These are phyloP conservation scores for Mechanitis mazaeus DNA, from an alignment of 2,888 invertebrate genomes.

Conservation along the genomic window DNA sequence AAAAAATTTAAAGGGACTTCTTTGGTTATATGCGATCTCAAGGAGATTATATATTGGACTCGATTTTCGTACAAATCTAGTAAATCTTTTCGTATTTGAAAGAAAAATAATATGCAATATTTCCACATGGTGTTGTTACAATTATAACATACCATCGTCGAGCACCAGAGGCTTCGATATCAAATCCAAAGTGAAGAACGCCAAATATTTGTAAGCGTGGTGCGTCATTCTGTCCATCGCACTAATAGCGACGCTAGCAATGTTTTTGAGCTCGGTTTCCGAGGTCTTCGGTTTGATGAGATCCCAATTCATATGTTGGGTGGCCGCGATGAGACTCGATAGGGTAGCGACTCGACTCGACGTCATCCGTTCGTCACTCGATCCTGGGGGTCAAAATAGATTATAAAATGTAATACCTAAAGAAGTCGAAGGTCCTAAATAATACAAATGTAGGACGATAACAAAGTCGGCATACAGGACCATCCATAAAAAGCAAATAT, in stretches of 20 bases:
- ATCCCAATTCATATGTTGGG: conserved; percentile 9
- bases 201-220: conserved; percentile 39
- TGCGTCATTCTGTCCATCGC: conserved; percentile 31
- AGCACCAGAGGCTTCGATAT: conserved; percentile 41
- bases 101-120: no score
- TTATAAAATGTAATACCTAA: no score
- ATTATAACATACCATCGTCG: conserved; percentile 42
- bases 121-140: background rate
- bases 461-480: no score
- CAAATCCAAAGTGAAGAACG: conserved; percentile 35
- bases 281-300: conserved; percentile 17
- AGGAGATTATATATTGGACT: no score
- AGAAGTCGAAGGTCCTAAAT: no score
- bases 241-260: conserved; percentile 14
- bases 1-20: no score
- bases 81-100: background rate
- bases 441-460: no score
- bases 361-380: conserved; percentile 16
- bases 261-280: conserved; percentile 18
- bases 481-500: no score
- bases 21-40: no score
- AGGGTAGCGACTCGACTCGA: conserved; percentile 24
- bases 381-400: conserved; percentile 7
- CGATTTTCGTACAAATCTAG: no score
- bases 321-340: conserved; percentile 9